These are phyloP conservation scores for Cercopithecus diana DNA, from an alignment of 2,797 vertebrate genomes.

Conservation along the genomic window DNA sequence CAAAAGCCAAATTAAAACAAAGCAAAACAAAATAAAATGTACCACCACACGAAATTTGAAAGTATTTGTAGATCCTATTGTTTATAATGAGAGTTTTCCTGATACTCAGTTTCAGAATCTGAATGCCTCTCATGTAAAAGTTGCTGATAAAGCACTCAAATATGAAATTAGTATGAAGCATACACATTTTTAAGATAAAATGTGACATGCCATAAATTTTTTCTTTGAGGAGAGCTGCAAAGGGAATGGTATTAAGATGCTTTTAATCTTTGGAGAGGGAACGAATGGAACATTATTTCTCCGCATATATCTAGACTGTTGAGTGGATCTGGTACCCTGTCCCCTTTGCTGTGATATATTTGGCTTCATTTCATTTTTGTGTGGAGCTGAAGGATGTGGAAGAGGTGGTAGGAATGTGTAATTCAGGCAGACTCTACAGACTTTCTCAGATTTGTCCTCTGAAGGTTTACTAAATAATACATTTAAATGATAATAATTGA, in stretches of 20 bases:
- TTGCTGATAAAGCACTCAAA: slow-evolving; percentile 70
- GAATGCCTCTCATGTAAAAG: slow-evolving; percentile 53
- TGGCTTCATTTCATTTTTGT: slow-evolving; percentile 69
- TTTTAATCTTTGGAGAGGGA: slow-evolving; percentile 69
- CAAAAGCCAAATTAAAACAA: slow-evolving; percentile 4
- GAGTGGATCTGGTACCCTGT: slow-evolving; percentile 52
- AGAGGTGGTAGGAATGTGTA: slow-evolving; percentile 30
- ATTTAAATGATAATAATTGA: slow-evolving; percentile 60
- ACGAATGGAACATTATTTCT: slow-evolving; percentile 63
- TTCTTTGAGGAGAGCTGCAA: slow-evolving; percentile 56
- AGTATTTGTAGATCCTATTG: neutral
- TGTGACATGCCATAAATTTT: slow-evolving; percentile 69
- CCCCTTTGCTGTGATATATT: slow-evolving; percentile 71
- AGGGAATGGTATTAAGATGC: slow-evolving; percentile 65
- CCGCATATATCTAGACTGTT: neutral
- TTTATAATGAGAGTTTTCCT: neutral
- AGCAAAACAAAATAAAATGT: neutral
- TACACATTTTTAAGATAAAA: slow-evolving; percentile 74
- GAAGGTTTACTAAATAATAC: slow-evolving; percentile 72
- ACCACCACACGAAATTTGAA: neutral
- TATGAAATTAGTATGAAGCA: slow-evolving; percentile 70
- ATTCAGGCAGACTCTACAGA: slow-evolving; percentile 33
- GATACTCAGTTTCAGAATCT: neutral
- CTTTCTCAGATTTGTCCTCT: slow-evolving; percentile 40
- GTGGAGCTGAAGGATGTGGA: slow-evolving; percentile 49